Conservation (phyloP, 2,888 invertebrate species). For the Coenonympha glycerion region DNA sequence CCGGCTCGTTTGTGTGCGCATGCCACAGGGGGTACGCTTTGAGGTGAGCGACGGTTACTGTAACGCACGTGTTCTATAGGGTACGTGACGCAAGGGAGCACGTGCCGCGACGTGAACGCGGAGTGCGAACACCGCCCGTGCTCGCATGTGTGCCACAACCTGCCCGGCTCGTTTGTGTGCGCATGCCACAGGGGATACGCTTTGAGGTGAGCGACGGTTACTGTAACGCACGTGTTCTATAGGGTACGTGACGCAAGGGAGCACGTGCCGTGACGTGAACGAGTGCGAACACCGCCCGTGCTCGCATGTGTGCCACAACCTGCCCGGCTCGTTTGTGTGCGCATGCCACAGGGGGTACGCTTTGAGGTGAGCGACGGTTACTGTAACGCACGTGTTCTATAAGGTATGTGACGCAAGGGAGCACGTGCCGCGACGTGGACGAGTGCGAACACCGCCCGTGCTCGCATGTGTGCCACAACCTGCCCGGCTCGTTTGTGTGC, state of each 20-base stretch:
- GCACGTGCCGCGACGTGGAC: constrained; percentile 62
- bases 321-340: not conserved
- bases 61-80: too few species aligned
- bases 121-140: not conserved
- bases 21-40: too few species aligned
- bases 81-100: too few species aligned
- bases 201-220: constrained; percentile 53
- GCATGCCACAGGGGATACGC: constrained; percentile 24
- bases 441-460: not conserved
- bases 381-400: too few species aligned
- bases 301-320: not conserved
- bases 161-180: not conserved
- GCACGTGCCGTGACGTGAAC: constrained; percentile 62
- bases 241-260: constrained; percentile 69
- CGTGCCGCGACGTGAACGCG: too few species aligned
- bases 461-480: not conserved
- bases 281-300: not conserved
- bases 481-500: not conserved
- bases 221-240: too few species aligned
- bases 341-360: constrained; percentile 24
- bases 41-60: too few species aligned
- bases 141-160: not conserved
- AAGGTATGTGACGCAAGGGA: constrained; percentile 69
- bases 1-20: too few species aligned
- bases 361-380: constrained; percentile 53